Conservation (phyloP, 2,113 vertebrate genomes). For the Osmerus eperlanus region DNA sequence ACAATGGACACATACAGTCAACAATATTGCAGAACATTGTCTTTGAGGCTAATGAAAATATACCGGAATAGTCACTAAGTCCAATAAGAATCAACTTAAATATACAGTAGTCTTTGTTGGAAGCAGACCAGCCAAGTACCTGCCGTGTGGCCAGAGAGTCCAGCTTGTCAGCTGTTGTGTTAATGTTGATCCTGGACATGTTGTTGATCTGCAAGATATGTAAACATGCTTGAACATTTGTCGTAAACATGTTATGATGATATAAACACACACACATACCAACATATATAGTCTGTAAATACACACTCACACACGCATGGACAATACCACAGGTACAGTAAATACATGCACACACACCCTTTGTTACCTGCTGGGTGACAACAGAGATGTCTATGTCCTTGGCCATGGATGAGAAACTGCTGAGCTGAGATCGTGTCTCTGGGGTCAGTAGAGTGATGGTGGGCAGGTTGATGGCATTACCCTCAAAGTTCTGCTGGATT, state of each 20-base stretch:
- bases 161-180: constrained; percentile 45
- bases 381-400: constrained; percentile 31
- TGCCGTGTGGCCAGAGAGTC: background rate
- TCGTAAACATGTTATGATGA: too few species aligned
- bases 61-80: too few species aligned
- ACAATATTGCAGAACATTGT: too few species aligned
- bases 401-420: constrained; percentile 29
- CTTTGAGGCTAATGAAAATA: too few species aligned
- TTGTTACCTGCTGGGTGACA: constrained; percentile 52
- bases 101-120: too few species aligned
- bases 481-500: constrained; percentile 56
- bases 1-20: too few species aligned
- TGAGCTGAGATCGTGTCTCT: constrained; percentile 36
- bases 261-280: background rate
- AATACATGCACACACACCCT: background rate
- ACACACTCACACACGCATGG: background rate
- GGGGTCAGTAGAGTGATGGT: constrained; percentile 56
- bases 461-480: constrained; percentile 51
- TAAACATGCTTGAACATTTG: constrained; percentile 5
- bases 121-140: background rate
- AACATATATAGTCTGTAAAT: background rate
- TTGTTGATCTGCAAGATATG: constrained; percentile 54
- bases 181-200: constrained; percentile 57
- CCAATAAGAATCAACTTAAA: too few species aligned
- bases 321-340: background rate